phyloP scores from a whole-genome alignment of 1,140 invertebrate species.

The Dreissena rostriformis region DNA sequence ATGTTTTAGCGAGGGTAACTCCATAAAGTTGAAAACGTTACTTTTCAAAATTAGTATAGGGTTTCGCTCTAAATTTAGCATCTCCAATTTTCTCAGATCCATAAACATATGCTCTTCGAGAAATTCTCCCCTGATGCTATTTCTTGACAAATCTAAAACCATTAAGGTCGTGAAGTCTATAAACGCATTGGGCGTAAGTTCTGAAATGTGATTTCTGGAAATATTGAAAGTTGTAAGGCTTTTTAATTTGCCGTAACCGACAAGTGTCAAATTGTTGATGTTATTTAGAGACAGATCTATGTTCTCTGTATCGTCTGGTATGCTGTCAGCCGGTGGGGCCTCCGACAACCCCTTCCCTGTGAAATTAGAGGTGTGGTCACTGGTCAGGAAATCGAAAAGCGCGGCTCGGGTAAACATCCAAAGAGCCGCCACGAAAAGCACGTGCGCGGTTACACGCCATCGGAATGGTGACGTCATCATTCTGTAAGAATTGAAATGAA shows the following conservation, averaged over 20 bases:
- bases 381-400: too few relatives aligned
- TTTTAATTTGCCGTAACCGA: slow-evolving; percentile 5
- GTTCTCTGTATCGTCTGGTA: slow-evolving; percentile 8
- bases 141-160: slow-evolving; percentile 43
- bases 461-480: too few relatives aligned
- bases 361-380: slow-evolving; percentile 1
- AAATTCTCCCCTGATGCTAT: slow-evolving; percentile 17
- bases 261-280: slow-evolving; percentile 29
- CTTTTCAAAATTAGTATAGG: slow-evolving; percentile 25
- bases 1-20: slow-evolving; percentile 13
- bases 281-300: slow-evolving; percentile 37
- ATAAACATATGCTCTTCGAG: slow-evolving; percentile 42
- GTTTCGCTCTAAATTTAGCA: slow-evolving; percentile 25
- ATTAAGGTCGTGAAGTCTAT: slow-evolving; percentile 3
- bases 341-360: slow-evolving; percentile 1
- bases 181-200: slow-evolving; percentile 26
- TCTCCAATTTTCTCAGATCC: slow-evolving; percentile 24
- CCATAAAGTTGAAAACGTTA: slow-evolving; percentile 27
- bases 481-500: too few relatives aligned
- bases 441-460: too few relatives aligned
- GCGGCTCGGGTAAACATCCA: too few relatives aligned
- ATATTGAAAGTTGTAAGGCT: slow-evolving; percentile 10
- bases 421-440: too few relatives aligned
- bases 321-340: slow-evolving; percentile 1
- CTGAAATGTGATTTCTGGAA: slow-evolving; percentile 32